phyloP scores from a whole-genome alignment of 2,888 invertebrate species.

The Cryptosula pallasiana region DNA sequence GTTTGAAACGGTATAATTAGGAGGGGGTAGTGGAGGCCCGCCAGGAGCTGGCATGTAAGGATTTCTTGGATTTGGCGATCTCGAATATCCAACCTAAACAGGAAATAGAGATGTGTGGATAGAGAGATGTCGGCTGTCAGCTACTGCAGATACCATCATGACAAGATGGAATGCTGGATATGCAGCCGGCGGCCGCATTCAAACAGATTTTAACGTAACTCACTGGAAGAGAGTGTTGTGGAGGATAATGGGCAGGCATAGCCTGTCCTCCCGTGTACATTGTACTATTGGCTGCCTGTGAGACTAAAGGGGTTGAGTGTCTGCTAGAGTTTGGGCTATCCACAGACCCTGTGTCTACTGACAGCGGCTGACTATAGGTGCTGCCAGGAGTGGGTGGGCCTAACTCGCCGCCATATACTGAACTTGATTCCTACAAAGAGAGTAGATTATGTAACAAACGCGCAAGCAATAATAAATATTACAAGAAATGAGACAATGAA shows the following conservation, averaged over 20 bases:
- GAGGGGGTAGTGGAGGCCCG: conserved; percentile 8
- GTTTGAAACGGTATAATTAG: conserved; percentile 7
- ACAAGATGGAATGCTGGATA: no score
- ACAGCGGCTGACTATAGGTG: conserved; percentile 11
- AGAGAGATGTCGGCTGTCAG: no score
- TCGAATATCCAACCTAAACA: not conserved
- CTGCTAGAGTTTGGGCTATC: conserved; percentile 4
- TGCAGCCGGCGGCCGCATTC: no score
- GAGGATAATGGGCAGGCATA: not conserved
- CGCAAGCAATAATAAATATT: not conserved
- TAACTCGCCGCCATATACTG: conserved; percentile 2
- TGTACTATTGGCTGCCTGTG: not conserved
- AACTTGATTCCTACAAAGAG: not conserved
- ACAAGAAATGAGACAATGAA: not conserved
- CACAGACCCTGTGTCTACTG: not conserved
- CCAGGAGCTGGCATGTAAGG: conserved; percentile 4
- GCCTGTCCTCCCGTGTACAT: not conserved
- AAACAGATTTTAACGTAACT: no score
- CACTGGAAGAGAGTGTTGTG: not conserved
- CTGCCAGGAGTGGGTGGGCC: conserved; percentile 10
- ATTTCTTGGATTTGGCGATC: conserved; percentile 12
- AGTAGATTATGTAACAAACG: not conserved
- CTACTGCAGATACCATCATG: no score
- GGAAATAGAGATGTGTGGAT: no score
- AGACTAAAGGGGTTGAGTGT: not conserved